Evolutionary conservation across 2,797 vertebrate species (phyloP).

Genomic region (Pangasius krempfi): DNA sequence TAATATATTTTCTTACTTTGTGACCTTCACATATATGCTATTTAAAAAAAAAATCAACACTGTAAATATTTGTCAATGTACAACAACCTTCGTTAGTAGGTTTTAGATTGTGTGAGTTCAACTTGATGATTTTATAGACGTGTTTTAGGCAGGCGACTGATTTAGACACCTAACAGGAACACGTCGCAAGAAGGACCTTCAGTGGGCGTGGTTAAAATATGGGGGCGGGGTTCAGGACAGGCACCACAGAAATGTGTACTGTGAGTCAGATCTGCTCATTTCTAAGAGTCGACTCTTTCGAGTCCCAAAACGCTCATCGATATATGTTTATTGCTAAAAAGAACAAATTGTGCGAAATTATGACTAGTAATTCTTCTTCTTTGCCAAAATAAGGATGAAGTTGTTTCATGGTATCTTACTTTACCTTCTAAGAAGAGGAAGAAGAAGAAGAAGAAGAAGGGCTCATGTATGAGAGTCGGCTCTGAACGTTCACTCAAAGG

Average conservation of each 20-base stretch:
- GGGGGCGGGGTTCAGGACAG: not conserved
- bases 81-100: not conserved
- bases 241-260: not conserved
- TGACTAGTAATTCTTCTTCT: not conserved
- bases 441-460: too few species aligned
- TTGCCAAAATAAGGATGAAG: not conserved
- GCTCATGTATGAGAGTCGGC: not conserved
- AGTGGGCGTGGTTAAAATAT: not conserved
- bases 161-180: not conserved
- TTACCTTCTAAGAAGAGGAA: not conserved
- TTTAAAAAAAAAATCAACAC: not conserved
- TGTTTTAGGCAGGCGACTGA: constrained; percentile 23
- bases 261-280: not conserved
- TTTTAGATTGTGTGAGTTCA: not conserved
- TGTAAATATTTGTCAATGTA: not conserved
- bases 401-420: not conserved
- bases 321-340: not conserved
- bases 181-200: not conserved
- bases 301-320: not conserved
- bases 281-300: constrained; percentile 3
- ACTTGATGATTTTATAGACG: not conserved
- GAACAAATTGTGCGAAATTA: not conserved
- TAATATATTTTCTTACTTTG: too few species aligned
- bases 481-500: not conserved
- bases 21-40: not conserved